Percentiles rank a stretch among this genome's conserved stretches.
These are phyloP conservation scores for Nemoura dubitans DNA, from an alignment of 2,888 invertebrate species.

Conservation along the genomic window DNA sequence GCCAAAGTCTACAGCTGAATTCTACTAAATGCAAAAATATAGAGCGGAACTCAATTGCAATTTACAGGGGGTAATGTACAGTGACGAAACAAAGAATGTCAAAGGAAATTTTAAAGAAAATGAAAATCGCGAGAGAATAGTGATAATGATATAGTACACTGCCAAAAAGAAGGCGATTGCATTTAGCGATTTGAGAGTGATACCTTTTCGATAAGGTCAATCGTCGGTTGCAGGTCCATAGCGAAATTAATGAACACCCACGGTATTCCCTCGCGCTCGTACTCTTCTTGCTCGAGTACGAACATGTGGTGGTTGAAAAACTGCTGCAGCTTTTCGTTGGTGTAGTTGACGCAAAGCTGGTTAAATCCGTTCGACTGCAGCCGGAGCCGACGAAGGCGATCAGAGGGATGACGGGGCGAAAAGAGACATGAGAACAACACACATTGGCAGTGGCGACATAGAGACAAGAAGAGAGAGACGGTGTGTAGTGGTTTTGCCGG, in stretches of 20 bases:
- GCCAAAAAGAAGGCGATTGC: not conserved
- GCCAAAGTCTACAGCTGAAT: constrained; percentile 14
- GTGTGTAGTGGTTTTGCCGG: not conserved
- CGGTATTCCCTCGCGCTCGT: constrained; percentile 88
- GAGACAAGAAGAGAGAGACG: not conserved
- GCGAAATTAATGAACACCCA: constrained; percentile 95
- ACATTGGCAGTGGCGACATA: constrained; percentile 9
- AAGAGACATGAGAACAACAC: constrained; percentile 36
- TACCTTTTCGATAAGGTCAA: constrained; percentile 83
- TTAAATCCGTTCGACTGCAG: constrained; percentile 88
- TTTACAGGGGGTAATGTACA: not conserved
- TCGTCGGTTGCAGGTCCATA: constrained; percentile 87
- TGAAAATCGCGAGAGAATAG: not conserved
- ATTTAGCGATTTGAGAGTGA: not conserved
- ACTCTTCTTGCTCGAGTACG: constrained; percentile 92
- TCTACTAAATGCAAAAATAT: constrained; percentile 14
- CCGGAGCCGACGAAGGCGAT: constrained; percentile 9
- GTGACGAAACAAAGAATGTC: not conserved
- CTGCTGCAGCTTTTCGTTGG: constrained; percentile 89
- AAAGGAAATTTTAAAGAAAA: not conserved
- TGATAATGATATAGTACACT: not conserved
- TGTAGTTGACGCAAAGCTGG: constrained; percentile 94
- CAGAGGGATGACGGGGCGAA: not conserved
- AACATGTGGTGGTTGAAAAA: constrained; percentile 97
- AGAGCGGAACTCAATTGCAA: not conserved